Conservation (phyloP, 2,113 vertebrate species). For the Sylvietta virens region DNA sequence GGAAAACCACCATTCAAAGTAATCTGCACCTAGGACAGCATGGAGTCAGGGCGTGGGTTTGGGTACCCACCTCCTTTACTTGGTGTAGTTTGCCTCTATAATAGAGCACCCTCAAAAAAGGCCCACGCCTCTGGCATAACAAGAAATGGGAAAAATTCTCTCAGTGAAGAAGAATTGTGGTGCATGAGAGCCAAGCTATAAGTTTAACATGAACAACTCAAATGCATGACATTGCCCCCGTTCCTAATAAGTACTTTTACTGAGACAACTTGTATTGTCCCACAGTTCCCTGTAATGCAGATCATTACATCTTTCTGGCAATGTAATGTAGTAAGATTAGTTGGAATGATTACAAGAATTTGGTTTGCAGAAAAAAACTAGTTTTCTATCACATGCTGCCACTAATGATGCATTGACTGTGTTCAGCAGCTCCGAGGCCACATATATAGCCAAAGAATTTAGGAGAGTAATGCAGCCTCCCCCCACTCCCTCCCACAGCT, state of each 20-base stretch:
- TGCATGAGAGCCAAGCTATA: background rate
- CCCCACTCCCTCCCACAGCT: rapidly evolving
- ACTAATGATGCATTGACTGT: background rate
- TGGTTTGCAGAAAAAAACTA: background rate
- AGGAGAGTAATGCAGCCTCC: background rate
- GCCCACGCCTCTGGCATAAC: background rate
- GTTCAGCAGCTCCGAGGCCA: background rate
- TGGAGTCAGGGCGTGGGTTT: background rate
- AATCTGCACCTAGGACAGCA: background rate
- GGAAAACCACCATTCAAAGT: background rate
- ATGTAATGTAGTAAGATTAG: background rate
- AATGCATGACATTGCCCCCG: background rate
- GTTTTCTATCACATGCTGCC: background rate
- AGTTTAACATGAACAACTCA: background rate
- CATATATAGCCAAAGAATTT: background rate
- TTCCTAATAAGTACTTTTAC: background rate
- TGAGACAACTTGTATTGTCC: background rate
- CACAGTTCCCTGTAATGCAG: background rate
- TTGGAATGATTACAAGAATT: background rate
- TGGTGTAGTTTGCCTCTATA: background rate
- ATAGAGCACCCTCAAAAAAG: background rate
- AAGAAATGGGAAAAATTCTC: background rate
- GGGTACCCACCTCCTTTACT: background rate
- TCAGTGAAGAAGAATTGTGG: background rate
- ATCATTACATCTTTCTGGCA: background rate